Base-by-base conservation (phyloP, 2,797 vertebrate species). In the Hyperoplus lanceolatus region DNA sequence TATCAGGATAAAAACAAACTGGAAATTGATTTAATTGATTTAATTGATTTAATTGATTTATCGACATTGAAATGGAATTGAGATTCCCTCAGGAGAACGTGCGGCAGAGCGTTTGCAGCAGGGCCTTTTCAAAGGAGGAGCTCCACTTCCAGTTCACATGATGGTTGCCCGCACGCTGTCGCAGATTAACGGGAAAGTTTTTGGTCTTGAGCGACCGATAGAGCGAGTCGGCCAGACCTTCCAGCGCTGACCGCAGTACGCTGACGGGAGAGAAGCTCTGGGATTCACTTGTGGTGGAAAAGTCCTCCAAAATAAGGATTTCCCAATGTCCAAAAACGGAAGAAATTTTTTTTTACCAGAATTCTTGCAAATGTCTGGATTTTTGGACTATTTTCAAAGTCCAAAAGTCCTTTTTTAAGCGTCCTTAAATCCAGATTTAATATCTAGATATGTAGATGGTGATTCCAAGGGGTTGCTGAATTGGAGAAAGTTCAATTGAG, bases 61-160 rank as follows among this genome's bases (percentile, higher is more conserved):
- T 46, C 0, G 6, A 53, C 6, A 16, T 41, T 4, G 9, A 8
- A 13, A 39, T 38, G 36, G 39, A 56, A 16, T 9, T 56, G 21
- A 0, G 13, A 21, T n/a, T 50, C 15, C 13, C 53, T 94, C 88
- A 95, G 0, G 92, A 92, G 71, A 90, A 94, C 0, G 89, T 94
- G 77, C 90, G 75, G 86, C 94, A 93, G 46, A 93, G 82, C 16
- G 75, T 92, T 80, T 73, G 84, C 12, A 92, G 59, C 41, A 94
- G 87, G 74, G 83, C 84, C 12, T 61, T 88, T 68, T 92, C 80
- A 66, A 93, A 94, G 29, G 85, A 90, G 12, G 87, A 94, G 77
- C 84, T 84, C 81, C 91, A 90, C 77, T 70, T 92, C 91, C 92
- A 91, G 84, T 87, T 93, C 50, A 95, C 94, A 93, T 95, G 91